These are phyloP conservation scores for Brachionus manjavacas DNA, from an alignment of 1,140 invertebrate species.

Conservation along the genomic window DNA sequence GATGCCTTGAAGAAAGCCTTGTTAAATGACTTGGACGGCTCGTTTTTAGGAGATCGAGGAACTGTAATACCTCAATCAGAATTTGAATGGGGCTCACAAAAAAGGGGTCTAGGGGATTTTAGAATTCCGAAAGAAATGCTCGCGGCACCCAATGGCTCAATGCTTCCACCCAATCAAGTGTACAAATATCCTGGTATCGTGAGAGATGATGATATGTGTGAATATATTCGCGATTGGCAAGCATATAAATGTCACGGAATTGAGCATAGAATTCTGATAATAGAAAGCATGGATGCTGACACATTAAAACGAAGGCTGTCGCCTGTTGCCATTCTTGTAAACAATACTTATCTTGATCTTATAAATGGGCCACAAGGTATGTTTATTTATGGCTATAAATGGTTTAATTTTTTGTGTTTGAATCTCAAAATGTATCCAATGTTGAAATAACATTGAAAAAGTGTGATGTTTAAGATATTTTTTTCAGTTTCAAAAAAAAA, in stretches of 20 bases:
- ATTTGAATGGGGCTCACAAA: conserved; percentile 50
- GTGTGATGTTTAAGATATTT: too few species aligned
- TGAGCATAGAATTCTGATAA: conserved; percentile 49
- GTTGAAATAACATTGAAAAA: too few species aligned
- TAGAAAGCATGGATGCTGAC: conserved; percentile 55
- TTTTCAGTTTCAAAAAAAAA: too few species aligned
- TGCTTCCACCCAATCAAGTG: conserved; percentile 44
- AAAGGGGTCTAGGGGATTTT: conserved; percentile 52
- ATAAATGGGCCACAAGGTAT: conserved; percentile 53
- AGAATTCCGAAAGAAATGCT: conserved; percentile 51
- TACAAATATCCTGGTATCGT: conserved; percentile 48
- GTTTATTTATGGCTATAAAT: too few species aligned
- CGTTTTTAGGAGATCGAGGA: conserved; percentile 46
- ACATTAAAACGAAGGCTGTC: conserved; percentile 52
- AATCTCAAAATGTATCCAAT: too few species aligned
- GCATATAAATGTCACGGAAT: conserved; percentile 48
- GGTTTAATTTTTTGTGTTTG: too few species aligned
- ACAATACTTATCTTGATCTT: conserved; percentile 51
- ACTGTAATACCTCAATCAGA: conserved; percentile 49
- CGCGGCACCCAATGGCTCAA: conserved; percentile 47
- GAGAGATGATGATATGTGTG: conserved; percentile 44
- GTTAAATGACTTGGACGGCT: conserved; percentile 50
- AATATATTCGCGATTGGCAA: conserved; percentile 46
- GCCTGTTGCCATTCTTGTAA: conserved; percentile 50
- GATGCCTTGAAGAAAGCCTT: conserved; percentile 52